phyloP scores from a whole-genome alignment of 2,113 vertebrate species.

The Oxyura jamaicensis region DNA sequence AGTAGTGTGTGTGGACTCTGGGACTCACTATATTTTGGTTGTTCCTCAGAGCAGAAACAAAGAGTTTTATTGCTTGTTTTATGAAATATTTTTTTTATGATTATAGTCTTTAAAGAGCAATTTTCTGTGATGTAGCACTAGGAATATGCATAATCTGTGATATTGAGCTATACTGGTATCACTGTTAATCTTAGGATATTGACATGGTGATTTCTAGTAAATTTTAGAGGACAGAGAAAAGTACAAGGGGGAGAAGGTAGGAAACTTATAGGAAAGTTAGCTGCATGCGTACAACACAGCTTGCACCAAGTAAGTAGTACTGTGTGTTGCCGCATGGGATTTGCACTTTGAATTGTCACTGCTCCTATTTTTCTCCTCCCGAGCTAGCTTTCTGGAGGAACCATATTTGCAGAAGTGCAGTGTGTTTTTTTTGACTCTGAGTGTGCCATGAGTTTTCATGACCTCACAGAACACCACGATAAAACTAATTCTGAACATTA shows the following conservation, averaged over 20 bases:
- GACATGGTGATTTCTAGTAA: neutral
- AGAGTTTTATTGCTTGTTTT: neutral
- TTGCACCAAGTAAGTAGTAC: neutral
- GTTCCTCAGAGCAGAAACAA: neutral
- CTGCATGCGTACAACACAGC: neutral
- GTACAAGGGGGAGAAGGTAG: neutral
- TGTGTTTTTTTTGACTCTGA: neutral
- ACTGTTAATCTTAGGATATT: neutral
- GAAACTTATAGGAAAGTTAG: neutral
- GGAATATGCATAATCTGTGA: neutral
- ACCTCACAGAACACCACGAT: neutral
- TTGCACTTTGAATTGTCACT: neutral
- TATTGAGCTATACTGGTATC: neutral
- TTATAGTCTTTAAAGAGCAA: neutral
- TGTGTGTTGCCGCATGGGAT: neutral
- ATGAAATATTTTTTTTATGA: neutral
- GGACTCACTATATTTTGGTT: neutral
- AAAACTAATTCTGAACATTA: neutral
- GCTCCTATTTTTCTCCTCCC: neutral
- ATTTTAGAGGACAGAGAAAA: neutral
- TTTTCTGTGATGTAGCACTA: neutral
- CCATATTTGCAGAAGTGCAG: neutral
- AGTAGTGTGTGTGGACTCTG: neutral
- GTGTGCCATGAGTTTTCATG: neutral
- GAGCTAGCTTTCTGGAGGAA: neutral